Evolutionary conservation across 1,140 invertebrate species (phyloP), one percentile per base, ranked within the genome.

Genomic region (Dinothrombium tinctorium): DNA sequence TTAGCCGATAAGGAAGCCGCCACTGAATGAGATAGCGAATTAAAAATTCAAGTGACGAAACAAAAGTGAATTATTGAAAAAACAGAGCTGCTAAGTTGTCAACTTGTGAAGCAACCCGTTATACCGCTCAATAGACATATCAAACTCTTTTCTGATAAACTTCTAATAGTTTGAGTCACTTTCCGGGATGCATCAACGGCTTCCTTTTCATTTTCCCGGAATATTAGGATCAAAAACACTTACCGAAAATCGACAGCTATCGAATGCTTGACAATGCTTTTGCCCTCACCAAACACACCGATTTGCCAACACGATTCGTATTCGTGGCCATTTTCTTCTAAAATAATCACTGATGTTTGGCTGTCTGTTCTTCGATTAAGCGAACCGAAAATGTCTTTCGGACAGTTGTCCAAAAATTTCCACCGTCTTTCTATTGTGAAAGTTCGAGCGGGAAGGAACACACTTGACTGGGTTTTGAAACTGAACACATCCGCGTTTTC

Each of bases 181-280:
- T n/a, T n/a, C n/a, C n/a, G n/a, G n/a, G n/a, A n/a, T n/a, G n/a
- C n/a, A n/a, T n/a, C n/a, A n/a, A n/a, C n/a, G n/a, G n/a, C n/a
- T n/a, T n/a, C n/a, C n/a, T n/a, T n/a, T n/a, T n/a, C n/a, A n/a
- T n/a, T n/a, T n/a, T n/a, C n/a, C n/a, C n/a, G n/a, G 5, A 14
- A 17, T 8, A 8, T 25, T 26, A 5, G 29, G 21, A 26, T 15
- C n/a, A 23, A 11, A 5, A 24, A 33, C 15, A 14, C 2, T 25
- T 37, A 45, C 44, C 44, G 25, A 15, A 45, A 33, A 32, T 45
- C 44, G 4, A 37, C 7, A 11, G 15, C 33, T n/a, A 45, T 29
- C 11, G 33, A 33, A 23, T 42, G 33, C 11, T 25, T 23, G 14
- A 42, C 28, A 15, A 22, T 25, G 12, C 41, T 42, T 33, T 32